phyloP scores from a whole-genome alignment of 2,888 invertebrate species.

The Alitta virens region DNA sequence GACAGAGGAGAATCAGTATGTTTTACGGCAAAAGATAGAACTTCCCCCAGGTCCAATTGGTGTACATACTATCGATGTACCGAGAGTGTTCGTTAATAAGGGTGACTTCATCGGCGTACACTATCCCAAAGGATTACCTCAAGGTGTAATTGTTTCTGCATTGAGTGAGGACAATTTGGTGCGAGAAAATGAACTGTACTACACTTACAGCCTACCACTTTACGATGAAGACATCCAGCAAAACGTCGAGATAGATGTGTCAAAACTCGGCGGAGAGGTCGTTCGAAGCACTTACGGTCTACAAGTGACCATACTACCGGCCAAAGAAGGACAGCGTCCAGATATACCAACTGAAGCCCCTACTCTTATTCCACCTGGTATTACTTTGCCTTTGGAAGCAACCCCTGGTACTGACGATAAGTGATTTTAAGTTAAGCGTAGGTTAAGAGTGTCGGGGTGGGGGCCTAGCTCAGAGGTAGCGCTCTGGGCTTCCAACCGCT shows the following conservation, averaged over 20 bases:
- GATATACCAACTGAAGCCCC: neutral
- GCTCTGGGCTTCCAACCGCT: too few species aligned
- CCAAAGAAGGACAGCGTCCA: too few species aligned
- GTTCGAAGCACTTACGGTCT: constrained; percentile 35
- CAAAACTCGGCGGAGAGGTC: constrained; percentile 8
- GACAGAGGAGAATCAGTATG: constrained; percentile 32
- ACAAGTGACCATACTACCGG: neutral
- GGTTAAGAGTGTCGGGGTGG: too few species aligned
- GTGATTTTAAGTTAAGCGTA: too few species aligned
- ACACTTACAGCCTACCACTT: constrained; percentile 40
- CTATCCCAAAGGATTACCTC: constrained; percentile 33
- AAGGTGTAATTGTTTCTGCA: constrained; percentile 43
- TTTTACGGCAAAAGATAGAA: constrained; percentile 36
- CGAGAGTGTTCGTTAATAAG: constrained; percentile 36
- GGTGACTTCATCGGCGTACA: constrained; percentile 54
- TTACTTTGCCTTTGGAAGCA: too few species aligned
- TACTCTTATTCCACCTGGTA: neutral
- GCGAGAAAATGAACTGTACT: constrained; percentile 36
- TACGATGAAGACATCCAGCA: constrained; percentile 37
- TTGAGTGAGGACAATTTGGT: constrained; percentile 31
- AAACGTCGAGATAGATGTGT: constrained; percentile 32
- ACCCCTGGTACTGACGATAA: too few species aligned
- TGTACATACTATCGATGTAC: constrained; percentile 29
- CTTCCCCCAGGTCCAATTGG: constrained; percentile 38
- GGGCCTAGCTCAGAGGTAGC: too few species aligned